Evolutionary conservation across 2,888 invertebrate species (phyloP), one percentile per base, ranked within the genome.

Genomic region (Lepas anatifera): DNA sequence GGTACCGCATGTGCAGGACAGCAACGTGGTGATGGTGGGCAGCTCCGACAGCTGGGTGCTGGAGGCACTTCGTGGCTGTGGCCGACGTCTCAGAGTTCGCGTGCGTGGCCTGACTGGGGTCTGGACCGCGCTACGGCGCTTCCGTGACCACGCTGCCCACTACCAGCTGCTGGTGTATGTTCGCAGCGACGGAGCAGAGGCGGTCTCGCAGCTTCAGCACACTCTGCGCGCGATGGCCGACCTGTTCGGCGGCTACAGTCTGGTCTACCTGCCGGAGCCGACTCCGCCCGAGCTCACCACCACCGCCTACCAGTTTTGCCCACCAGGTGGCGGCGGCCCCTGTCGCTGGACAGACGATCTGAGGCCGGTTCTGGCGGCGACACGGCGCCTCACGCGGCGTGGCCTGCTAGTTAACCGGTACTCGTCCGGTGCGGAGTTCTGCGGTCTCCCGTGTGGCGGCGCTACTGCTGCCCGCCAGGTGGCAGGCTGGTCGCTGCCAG

Each of bases 211-310:
- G 32, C 18, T 58, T 29, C 52, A 58, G 52, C 29, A 18, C 18
- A 58, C 52, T 7, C 64, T 64, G 64, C 39, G 37, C 37, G 37
- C 64, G 25, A 39, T 64, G 64, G 37, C 37, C 25, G 64, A 39
- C 1, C 35, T 64, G 25, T 64, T 64, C 37, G 64, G 25, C 64
- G 64, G 64, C n/a, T 64, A 39, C 64, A 64, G 64, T 18, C 64
- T 64, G 3, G 37, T 64, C 8, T 64, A 37, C 39, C 52, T 58
- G 52, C 52, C 52, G 16, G 32, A 58, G 52, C 52, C 32, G 58
- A 22, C 32, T 29, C 58, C 58, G 32, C 7, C 58, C 18, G 32
- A 58, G 58, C 58, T 58, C 32, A 58, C 58, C 7, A 32, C 16
- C 32, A 16, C 32, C 6, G 22, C 58, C 32, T 58, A 32, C 58